Base-by-base conservation (phyloP, 2,113 vertebrate genomes). In the Pycnonotus jocosus region DNA sequence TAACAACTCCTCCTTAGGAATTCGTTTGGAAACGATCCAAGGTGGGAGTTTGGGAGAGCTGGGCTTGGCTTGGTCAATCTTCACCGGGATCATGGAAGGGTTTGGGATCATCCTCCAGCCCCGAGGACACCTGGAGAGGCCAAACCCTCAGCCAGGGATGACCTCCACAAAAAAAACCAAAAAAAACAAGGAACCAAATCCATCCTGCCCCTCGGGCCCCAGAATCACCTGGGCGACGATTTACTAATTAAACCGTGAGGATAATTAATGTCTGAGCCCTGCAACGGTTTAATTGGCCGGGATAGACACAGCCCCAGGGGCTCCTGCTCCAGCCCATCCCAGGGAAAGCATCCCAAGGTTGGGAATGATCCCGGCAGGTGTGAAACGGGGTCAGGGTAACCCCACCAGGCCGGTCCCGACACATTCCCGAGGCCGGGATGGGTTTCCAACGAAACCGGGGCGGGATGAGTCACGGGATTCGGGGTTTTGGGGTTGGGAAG, bases 201-300 rank as follows among this genome's bases (percentile, higher is more conserved):
- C 84, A 78, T 13, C 27, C 44, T 33, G 44, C 17, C 57, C 42
- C 5, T 3, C 3, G 54, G 6, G 45, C 57, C 61, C 22, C 12
- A 78, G 72, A 81, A 81, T 10, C 50, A 74, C 56, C 77, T 11
- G 56, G 77, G 47, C 1, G 62, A 44, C 13, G 2, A 35, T 48
- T 65, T 3, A 51, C 45, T 58, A 60, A 83, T 73, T 81, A 51
- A 88, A 38, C 77, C 25, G 19, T 0, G 42, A 6, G 54, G 83
- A 71, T 95, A 96, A 94, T 87, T 66, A 56, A 77, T n/a, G 92
- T 84, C 92, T 94, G 93, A 89, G 47, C 14, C 56, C 60, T 81
- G 89, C 72, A 89, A 83, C 89, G 54, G 72, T 74, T 86, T 96
- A 38, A 92, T 95, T 92, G 21, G 65, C 84, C 12, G 44, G 73